These are phyloP conservation scores for Zeus faber DNA, from an alignment of 2,113 vertebrate species.

Conservation along the genomic window DNA sequence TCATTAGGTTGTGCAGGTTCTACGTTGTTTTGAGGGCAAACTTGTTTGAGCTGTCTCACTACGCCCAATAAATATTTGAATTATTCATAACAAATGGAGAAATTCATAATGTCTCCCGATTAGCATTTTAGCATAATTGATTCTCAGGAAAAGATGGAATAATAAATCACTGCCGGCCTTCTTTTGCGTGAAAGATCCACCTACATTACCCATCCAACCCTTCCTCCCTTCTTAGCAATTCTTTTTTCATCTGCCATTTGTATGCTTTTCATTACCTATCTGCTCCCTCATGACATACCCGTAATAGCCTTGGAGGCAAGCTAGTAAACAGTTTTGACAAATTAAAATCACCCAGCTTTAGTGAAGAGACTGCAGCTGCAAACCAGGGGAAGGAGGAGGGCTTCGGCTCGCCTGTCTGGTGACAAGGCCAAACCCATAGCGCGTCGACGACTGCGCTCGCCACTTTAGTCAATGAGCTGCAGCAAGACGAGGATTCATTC, in stretches of 20 bases:
- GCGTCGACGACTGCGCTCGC: background rate
- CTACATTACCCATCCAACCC: conserved; percentile 38
- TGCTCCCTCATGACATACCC: conserved; percentile 69
- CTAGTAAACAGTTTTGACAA: conserved; percentile 82
- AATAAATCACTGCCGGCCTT: conserved; percentile 65
- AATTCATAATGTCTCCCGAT: conserved; percentile 69
- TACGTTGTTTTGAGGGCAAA: conserved; percentile 46
- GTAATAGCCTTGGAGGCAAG: conserved; percentile 77
- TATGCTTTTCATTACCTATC: conserved; percentile 77
- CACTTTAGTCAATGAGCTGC: background rate
- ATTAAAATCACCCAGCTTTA: conserved; percentile 76
- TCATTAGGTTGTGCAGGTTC: conserved; percentile 43
- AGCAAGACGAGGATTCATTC: background rate
- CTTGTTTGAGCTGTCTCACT: conserved; percentile 50
- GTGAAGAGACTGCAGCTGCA: conserved; percentile 44
- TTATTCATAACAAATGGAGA: conserved; percentile 73
- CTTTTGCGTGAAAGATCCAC: conserved; percentile 55
- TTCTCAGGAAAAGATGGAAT: conserved; percentile 73
- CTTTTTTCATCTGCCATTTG: conserved; percentile 71
- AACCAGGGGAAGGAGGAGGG: background rate
- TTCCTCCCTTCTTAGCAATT: conserved; percentile 23
- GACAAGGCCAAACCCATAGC: conserved; percentile 10
- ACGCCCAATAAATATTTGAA: conserved; percentile 69
- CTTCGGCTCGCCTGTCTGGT: background rate
- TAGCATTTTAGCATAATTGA: conserved; percentile 77